Conservation (phyloP, 2,888 invertebrate species). For the Macrosiphum euphorbiae region DNA sequence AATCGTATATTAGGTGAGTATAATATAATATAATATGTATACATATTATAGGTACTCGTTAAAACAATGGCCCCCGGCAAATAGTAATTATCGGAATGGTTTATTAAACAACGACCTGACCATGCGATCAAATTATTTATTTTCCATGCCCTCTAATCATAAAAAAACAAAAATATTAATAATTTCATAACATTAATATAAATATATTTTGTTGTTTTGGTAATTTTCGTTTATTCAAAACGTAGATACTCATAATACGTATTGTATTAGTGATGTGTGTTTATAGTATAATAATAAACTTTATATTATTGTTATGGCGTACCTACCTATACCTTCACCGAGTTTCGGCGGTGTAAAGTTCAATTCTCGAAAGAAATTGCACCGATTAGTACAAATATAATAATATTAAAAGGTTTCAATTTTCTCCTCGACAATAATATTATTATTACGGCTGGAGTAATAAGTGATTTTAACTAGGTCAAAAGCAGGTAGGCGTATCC, state of each 20-base stretch:
- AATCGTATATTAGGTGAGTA: neutral
- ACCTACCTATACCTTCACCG: neutral
- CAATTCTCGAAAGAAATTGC: neutral
- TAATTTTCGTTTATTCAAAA: neutral
- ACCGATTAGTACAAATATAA: neutral
- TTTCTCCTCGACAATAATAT: neutral
- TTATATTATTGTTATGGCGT: neutral
- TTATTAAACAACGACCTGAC: slow-evolving; percentile 15
- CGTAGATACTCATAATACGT: neutral
- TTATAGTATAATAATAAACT: too few species aligned
- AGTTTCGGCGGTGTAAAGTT: neutral
- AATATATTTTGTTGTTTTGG: neutral
- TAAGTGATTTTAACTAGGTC: neutral
- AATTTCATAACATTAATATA: neutral
- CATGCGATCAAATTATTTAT: slow-evolving; percentile 25
- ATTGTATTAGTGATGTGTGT: neutral
- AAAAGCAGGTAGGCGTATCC: neutral
- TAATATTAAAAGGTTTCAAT: neutral
- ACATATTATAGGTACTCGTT: too few species aligned
- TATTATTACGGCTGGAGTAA: neutral
- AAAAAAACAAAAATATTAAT: neutral
- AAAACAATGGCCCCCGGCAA: neutral
- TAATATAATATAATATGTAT: neutral
- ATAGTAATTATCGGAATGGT: slow-evolving; percentile 3
- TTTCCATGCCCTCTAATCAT: slow-evolving; percentile 1